These are phyloP conservation scores for Scaptomyza flava DNA, from an alignment of 2,888 invertebrate genomes.

Conservation along the genomic window DNA sequence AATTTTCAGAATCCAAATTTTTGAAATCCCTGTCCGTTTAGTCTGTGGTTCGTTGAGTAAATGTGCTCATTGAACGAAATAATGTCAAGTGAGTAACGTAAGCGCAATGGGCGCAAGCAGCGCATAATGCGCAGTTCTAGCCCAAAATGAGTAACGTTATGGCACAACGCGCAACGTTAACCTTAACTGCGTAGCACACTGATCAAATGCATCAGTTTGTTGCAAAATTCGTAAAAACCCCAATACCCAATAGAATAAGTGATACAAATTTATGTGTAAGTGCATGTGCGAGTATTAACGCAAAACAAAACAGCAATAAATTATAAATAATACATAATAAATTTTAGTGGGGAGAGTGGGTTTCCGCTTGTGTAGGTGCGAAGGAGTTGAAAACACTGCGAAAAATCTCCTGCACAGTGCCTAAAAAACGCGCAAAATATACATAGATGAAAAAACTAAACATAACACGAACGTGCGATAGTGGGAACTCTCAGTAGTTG, in stretches of 20 bases:
- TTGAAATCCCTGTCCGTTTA: constrained; percentile 3
- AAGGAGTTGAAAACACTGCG: constrained; percentile 40
- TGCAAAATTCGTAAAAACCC: constrained; percentile 47
- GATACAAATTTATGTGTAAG: constrained; percentile 73
- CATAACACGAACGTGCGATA: constrained; percentile 23
- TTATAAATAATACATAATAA: constrained; percentile 20
- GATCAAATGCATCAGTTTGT: constrained; percentile 56
- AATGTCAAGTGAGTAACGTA: constrained; percentile 19
- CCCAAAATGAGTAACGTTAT: constrained; percentile 48
- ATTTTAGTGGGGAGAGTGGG: constrained; percentile 23
- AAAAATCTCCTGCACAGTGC: constrained; percentile 42
- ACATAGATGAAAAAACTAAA: constrained; percentile 42
- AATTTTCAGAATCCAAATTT: not conserved
- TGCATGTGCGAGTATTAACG: constrained; percentile 1
- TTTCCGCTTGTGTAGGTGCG: constrained; percentile 30
- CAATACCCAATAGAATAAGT: constrained; percentile 50
- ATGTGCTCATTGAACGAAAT: constrained; percentile 30
- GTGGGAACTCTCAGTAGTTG: not conserved
- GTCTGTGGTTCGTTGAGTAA: constrained; percentile 8
- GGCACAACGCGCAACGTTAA: constrained; percentile 44
- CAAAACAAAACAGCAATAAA: constrained; percentile 12
- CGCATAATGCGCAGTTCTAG: constrained; percentile 38
- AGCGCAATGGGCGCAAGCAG: constrained; percentile 17
- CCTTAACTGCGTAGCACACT: constrained; percentile 45
- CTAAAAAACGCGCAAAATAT: constrained; percentile 61